Evolutionary conservation across 2,797 vertebrate genomes (phyloP).

Genomic region (Macropodus opercularis): DNA sequence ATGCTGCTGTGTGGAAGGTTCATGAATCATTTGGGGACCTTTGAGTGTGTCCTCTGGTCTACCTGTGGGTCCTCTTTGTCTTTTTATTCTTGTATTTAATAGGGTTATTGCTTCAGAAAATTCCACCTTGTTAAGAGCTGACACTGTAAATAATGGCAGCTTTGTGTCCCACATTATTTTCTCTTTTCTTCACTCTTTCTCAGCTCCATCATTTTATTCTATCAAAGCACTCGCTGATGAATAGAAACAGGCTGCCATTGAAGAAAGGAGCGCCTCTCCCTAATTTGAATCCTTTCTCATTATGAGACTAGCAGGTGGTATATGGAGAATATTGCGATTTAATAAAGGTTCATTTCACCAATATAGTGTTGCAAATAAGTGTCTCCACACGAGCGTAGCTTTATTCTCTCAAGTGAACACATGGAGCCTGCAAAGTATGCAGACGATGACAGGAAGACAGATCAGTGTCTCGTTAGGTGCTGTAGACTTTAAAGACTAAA

Average conservation of each 20-base stretch:
- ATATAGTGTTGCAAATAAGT: constrained; percentile 56
- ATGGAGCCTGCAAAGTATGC: constrained; percentile 21
- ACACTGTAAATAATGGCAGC: constrained; percentile 27
- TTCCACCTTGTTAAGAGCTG: constrained; percentile 39
- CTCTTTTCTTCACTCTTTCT: constrained; percentile 33
- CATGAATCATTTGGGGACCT: not conserved
- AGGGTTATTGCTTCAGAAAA: constrained; percentile 33
- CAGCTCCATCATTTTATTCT: constrained; percentile 48
- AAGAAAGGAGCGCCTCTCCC: constrained; percentile 54
- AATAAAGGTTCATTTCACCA: constrained; percentile 75
- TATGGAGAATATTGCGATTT: constrained; percentile 73
- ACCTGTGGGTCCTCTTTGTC: constrained; percentile 7
- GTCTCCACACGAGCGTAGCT: constrained; percentile 46
- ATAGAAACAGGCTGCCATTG: constrained; percentile 58
- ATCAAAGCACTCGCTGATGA: constrained; percentile 60
- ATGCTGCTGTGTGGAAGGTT: not conserved
- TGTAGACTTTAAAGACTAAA: constrained; percentile 17
- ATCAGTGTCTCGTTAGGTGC: constrained; percentile 19
- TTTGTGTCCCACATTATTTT: constrained; percentile 42
- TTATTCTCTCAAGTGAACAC: constrained; percentile 39
- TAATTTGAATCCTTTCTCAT: constrained; percentile 71
- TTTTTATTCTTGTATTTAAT: constrained; percentile 27
- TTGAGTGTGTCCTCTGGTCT: constrained; percentile 23
- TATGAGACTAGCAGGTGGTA: constrained; percentile 73
- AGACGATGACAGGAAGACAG: constrained; percentile 1